These are phyloP conservation scores for Galerucella pusilla DNA, from an alignment of 2,888 invertebrate genomes.

Conservation along the genomic window DNA sequence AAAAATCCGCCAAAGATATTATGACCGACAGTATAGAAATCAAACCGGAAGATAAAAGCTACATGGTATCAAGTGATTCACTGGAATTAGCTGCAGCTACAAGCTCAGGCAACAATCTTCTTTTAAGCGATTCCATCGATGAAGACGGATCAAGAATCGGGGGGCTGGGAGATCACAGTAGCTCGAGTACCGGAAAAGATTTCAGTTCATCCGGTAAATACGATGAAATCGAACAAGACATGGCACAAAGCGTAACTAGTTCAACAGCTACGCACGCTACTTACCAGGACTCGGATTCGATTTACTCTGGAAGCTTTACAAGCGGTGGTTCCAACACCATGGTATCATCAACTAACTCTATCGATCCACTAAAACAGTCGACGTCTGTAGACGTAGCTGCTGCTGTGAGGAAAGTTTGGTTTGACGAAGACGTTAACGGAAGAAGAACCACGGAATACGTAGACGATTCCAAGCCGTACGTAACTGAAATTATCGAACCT, in stretches of 20 bases:
- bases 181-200: constrained; percentile 66
- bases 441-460: constrained; percentile 57
- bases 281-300: constrained; percentile 85
- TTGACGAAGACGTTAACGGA: constrained; percentile 62
- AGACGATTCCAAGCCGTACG: constrained; percentile 63
- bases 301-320: constrained; percentile 87
- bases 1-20: constrained; percentile 59
- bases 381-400: constrained; percentile 65
- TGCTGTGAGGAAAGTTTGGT: constrained; percentile 65
- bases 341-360: constrained; percentile 80
- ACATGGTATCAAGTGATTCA: constrained; percentile 68
- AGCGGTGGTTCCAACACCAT: constrained; percentile 87
- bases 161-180: constrained; percentile 63
- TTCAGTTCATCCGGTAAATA: constrained; percentile 65
- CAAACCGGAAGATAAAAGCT: constrained; percentile 61
- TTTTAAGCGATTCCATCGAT: constrained; percentile 66
- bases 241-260: constrained; percentile 77
- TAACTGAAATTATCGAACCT: constrained; percentile 67
- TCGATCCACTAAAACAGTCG: constrained; percentile 71
- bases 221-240: constrained; percentile 53
- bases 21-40: constrained; percentile 71
- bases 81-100: constrained; percentile 63
- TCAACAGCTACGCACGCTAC: constrained; percentile 86
- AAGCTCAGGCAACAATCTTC: constrained; percentile 53
- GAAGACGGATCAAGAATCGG: constrained; percentile 63